Evolutionary conservation across 2,797 vertebrate genomes (phyloP).

Genomic region (Cryptoprocta ferox): DNA sequence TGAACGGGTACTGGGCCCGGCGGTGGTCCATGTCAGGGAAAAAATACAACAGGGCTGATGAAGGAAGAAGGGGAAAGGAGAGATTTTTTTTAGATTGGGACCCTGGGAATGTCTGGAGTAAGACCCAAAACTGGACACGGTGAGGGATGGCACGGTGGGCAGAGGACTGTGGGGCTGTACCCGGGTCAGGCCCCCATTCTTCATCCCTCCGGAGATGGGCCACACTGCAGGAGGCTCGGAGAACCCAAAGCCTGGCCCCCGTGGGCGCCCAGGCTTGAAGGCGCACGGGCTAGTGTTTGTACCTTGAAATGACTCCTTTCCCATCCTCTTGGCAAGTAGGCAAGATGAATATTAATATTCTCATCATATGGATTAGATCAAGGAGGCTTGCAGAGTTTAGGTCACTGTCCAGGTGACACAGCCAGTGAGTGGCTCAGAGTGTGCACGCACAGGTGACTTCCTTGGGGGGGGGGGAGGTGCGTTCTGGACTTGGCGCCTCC

Average conservation of each 20-base stretch:
- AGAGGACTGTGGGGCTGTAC: background rate
- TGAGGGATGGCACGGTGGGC: accelerated
- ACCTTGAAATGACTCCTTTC: background rate
- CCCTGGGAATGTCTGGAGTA: background rate
- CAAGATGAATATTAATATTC: background rate
- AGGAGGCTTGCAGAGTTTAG: no score
- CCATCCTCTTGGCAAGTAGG: background rate
- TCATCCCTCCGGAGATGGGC: background rate
- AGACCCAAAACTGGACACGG: background rate
- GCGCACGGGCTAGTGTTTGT: no score
- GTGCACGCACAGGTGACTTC: accelerated
- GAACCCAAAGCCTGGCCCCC: background rate
- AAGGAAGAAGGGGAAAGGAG: background rate
- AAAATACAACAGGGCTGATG: background rate
- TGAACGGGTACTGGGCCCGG: background rate
- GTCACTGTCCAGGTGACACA: background rate
- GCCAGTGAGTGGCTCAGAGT: background rate
- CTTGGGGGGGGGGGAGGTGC: no score
- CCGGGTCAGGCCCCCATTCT: background rate
- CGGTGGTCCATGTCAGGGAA: background rate
- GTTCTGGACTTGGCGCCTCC: background rate
- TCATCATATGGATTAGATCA: background rate
- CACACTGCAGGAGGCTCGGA: background rate
- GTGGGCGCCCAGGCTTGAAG: background rate
- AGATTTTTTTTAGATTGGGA: no score